Percentiles rank a stretch among this genome's conserved stretches.
These are phyloP conservation scores for Harpagoxenus sublaevis DNA, from an alignment of 2,888 invertebrate species.

Conservation along the genomic window DNA sequence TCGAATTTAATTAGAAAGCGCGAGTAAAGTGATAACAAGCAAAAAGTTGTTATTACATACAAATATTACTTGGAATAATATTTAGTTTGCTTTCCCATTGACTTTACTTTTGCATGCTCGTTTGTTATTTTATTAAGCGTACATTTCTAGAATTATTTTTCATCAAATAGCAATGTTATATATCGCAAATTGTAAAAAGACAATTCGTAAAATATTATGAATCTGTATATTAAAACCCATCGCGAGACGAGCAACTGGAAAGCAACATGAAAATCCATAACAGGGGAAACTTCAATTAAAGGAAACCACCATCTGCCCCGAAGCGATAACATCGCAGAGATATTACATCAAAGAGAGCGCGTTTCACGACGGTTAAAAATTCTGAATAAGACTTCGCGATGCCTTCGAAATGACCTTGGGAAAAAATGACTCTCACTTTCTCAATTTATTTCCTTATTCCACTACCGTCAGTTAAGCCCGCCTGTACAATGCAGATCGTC, in stretches of 20 bases:
- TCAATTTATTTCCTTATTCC: constrained; percentile 56
- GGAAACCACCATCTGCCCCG: constrained; percentile 24
- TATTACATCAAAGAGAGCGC: constrained; percentile 41
- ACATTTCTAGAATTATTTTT: background rate
- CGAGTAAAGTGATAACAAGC: constrained; percentile 48
- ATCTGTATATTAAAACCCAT: background rate
- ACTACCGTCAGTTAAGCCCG: constrained; percentile 42
- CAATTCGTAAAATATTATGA: background rate
- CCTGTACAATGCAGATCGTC: constrained; percentile 38
- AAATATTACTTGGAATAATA: constrained; percentile 32
- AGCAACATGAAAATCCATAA: constrained; percentile 32
- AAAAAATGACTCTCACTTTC: constrained; percentile 53
- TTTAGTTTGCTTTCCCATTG: background rate
- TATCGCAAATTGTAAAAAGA: background rate
- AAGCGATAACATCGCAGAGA: constrained; percentile 24
- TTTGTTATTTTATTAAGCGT: constrained; percentile 6
- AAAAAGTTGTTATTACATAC: constrained; percentile 1
- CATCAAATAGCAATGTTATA: background rate
- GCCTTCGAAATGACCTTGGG: constrained; percentile 43
- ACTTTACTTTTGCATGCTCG: background rate
- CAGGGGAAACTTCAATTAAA: constrained; percentile 37
- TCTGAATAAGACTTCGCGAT: constrained; percentile 34
- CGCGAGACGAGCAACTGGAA: background rate
- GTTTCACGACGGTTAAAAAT: constrained; percentile 26
- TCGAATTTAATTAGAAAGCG: constrained; percentile 66